Percentiles rank a stretch among this genome's conserved stretches.
phyloP scores from a whole-genome alignment of 2,888 invertebrate genomes.

The Nasonia oneida region DNA sequence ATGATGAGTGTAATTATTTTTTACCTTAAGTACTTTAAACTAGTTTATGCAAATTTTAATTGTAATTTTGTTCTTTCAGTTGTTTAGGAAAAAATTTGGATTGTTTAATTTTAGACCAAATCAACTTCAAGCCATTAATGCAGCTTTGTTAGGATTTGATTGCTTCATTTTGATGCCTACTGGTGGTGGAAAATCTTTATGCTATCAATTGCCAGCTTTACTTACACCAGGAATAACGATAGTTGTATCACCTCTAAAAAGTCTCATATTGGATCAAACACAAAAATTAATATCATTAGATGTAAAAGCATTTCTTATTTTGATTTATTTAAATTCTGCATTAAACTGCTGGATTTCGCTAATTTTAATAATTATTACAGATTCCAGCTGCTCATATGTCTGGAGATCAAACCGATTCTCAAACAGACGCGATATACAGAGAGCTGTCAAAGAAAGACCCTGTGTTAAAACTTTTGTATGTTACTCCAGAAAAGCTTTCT shows the following conservation, averaged over 20 bases:
- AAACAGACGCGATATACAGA: constrained; percentile 86
- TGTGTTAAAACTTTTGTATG: constrained; percentile 92
- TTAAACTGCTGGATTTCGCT: not conserved
- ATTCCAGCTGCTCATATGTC: constrained; percentile 93
- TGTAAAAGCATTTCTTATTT: constrained; percentile 80
- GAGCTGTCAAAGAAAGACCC: constrained; percentile 87
- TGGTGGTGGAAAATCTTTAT: constrained; percentile 96
- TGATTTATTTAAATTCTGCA: not conserved
- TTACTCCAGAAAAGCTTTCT: constrained; percentile 97
- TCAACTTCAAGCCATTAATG: constrained; percentile 96
- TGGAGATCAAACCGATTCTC: constrained; percentile 84
- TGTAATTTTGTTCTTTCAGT: constrained; percentile 68
- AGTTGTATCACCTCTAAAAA: constrained; percentile 96
- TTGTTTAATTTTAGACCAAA: constrained; percentile 94
- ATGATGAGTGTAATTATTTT: constrained; percentile 81
- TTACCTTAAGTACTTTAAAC: not conserved
- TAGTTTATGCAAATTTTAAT: constrained; percentile 10
- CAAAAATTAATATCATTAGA: constrained; percentile 93
- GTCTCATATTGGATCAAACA: constrained; percentile 97
- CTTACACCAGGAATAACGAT: constrained; percentile 93
- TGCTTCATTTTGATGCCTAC: constrained; percentile 99
- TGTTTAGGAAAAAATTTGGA: constrained; percentile 91
- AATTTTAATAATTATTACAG: constrained; percentile 79
- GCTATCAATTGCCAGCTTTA: constrained; percentile 94
- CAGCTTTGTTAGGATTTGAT: constrained; percentile 92